Evolutionary conservation across 1,140 invertebrate species (phyloP).

Genomic region (Drusus annulatus): DNA sequence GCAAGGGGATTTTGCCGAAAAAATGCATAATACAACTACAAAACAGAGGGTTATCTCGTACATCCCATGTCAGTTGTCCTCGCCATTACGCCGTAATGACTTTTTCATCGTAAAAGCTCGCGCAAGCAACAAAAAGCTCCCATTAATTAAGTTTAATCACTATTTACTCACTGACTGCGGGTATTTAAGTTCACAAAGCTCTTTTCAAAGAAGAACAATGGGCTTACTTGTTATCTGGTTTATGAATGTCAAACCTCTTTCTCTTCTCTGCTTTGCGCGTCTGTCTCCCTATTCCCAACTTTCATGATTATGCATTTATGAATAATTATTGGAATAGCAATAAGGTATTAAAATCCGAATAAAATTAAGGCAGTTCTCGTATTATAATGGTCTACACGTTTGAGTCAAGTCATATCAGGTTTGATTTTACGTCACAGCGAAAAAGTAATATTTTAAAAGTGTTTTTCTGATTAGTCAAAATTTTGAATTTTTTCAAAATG

Average conservation of each 20-base stretch:
- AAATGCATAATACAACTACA: too few relatives aligned
- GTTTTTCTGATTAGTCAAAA: too few relatives aligned
- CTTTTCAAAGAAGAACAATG: slow-evolving; percentile 45
- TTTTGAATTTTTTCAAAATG: too few relatives aligned
- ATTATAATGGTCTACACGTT: not conserved
- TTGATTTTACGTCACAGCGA: too few relatives aligned
- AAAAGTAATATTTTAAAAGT: too few relatives aligned
- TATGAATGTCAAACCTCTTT: slow-evolving; percentile 20
- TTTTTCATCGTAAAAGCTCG: slow-evolving; percentile 36
- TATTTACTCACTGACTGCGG: slow-evolving; percentile 40
- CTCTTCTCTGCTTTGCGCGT: not conserved
- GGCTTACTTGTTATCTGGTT: slow-evolving; percentile 52
- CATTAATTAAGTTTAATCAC: slow-evolving; percentile 49
- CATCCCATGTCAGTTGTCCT: too few relatives aligned
- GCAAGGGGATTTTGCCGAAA: too few relatives aligned
- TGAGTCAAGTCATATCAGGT: too few relatives aligned
- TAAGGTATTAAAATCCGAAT: not conserved
- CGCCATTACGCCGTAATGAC: slow-evolving; percentile 26
- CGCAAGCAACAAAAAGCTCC: slow-evolving; percentile 13
- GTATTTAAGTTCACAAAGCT: slow-evolving; percentile 35
- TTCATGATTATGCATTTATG: slow-evolving; percentile 17
- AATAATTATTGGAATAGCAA: slow-evolving; percentile 5
- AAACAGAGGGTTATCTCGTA: too few relatives aligned
- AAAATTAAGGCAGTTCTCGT: not conserved
- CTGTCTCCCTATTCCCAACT: not conserved